Percentiles rank a stretch among this genome's conserved stretches.
These are phyloP conservation scores for Pipistrellus nathusii DNA, from an alignment of 2,797 vertebrate species.

Conservation along the genomic window DNA sequence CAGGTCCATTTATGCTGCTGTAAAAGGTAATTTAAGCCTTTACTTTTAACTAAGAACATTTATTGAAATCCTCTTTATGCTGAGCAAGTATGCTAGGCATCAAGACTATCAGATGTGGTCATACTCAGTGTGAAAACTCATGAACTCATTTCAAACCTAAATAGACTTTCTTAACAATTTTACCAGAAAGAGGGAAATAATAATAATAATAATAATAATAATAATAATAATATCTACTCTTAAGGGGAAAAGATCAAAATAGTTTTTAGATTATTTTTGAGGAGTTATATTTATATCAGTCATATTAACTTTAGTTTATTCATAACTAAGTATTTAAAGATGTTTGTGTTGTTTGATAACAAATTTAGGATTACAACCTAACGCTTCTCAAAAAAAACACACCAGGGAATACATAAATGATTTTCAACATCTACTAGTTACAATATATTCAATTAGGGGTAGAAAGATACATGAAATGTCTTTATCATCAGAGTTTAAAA, in stretches of 20 bases:
- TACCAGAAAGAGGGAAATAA: background rate
- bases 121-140: background rate
- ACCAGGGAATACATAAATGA: background rate
- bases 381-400: background rate
- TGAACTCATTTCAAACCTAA: background rate
- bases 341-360: conserved; percentile 14
- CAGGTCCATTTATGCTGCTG: background rate
- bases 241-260: background rate
- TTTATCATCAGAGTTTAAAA: background rate
- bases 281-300: background rate
- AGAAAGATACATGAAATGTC: background rate
- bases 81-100: background rate
- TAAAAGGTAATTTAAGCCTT: background rate
- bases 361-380: background rate
- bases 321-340: conserved; percentile 37
- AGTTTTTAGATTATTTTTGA: background rate
- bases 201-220: background rate
- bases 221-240: background rate
- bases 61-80: background rate
- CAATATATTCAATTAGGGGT: background rate
- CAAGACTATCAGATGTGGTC: background rate
- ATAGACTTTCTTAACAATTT: background rate
- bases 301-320: background rate
- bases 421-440: background rate
- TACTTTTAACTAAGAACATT: conserved; percentile 4